A percentile compares a stretch with the other conserved stretches of the same genome.
Conservation (phyloP, 2,888 invertebrate genomes). For the Artemia sinica region DNA sequence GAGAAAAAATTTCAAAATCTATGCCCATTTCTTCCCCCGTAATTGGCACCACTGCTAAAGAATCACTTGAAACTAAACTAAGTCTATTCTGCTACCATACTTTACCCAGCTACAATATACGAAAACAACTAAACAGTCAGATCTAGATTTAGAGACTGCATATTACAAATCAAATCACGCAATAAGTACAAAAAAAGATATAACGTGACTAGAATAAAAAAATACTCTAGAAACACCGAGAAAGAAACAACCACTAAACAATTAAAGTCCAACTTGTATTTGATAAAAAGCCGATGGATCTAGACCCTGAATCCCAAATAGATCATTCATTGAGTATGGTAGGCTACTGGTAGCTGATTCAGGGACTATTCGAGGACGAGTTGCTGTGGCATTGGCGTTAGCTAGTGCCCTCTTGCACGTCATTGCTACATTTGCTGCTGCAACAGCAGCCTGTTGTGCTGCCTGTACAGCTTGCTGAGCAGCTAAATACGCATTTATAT, state of each 20-base stretch:
- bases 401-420: slow-evolving; percentile 8
- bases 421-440: slow-evolving; percentile 4
- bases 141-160: slow-evolving; percentile 9
- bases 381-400: not conserved
- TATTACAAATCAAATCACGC: not conserved
- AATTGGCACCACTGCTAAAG: too few species aligned
- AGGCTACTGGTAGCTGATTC: slow-evolving; percentile 4
- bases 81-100: not conserved
- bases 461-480: slow-evolving; percentile 11
- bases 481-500: slow-evolving; percentile 7
- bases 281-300: slow-evolving; percentile 7
- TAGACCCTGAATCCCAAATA: slow-evolving; percentile 9
- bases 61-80: too few species aligned
- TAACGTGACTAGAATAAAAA: slow-evolving; percentile 5
- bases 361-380: not conserved
- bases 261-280: slow-evolving; percentile 11
- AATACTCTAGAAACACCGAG: not conserved
- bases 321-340: slow-evolving; percentile 6
- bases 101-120: not conserved
- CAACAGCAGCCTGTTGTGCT: slow-evolving; percentile 14
- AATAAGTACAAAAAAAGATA: slow-evolving; percentile 1
- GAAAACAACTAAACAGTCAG: slow-evolving; percentile 13
- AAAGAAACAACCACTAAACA: not conserved
- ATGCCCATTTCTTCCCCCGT: too few species aligned
- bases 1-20: too few species aligned